These are phyloP conservation scores for Pterois miles DNA, from an alignment of 2,797 vertebrate species.

Conservation along the genomic window DNA sequence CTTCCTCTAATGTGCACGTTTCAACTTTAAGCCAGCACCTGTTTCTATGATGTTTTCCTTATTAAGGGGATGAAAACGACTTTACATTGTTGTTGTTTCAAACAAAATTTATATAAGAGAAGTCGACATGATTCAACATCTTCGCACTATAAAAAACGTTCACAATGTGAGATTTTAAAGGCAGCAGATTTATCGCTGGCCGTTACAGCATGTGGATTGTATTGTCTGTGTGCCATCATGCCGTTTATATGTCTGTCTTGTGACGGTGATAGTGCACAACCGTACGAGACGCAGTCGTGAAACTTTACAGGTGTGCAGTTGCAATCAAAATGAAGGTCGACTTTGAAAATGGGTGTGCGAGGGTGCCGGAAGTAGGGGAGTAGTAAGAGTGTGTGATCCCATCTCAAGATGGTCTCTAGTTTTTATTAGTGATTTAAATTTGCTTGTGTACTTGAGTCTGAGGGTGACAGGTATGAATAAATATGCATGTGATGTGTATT, in stretches of 20 bases:
- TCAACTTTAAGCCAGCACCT: constrained; percentile 12
- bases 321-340: no score
- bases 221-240: no score
- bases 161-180: background rate
- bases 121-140: background rate
- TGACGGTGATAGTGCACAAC: no score
- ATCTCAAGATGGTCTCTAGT: no score
- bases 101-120: background rate
- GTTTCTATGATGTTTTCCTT: background rate
- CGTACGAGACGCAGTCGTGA: no score
- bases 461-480: background rate
- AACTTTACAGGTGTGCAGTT: no score
- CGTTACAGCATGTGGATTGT: no score
- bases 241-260: no score
- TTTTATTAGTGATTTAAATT: background rate
- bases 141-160: background rate
- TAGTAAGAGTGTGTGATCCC: no score
- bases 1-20: background rate
- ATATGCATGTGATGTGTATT: background rate
- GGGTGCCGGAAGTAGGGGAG: no score
- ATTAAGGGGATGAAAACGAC: background rate
- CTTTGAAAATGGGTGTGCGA: no score
- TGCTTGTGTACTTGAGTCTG: background rate
- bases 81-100: background rate
- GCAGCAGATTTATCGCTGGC: background rate